Evolutionary conservation across 1,140 invertebrate species (phyloP), one percentile per base, ranked within the genome.

Genomic region (Formica selysi): DNA sequence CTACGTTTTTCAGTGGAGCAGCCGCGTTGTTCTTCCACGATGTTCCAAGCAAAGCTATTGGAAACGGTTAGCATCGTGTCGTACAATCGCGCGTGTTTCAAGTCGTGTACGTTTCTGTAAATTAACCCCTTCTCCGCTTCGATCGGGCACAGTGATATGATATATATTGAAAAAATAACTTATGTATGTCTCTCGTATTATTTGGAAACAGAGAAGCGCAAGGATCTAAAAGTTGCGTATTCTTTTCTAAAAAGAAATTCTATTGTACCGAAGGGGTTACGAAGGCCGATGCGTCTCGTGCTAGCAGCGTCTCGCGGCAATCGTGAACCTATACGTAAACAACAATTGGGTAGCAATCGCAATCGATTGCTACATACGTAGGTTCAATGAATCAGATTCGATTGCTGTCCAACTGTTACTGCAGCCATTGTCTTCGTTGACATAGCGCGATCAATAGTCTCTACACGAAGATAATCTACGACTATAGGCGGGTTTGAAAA

Each of bases 11-110:
- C 44, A 8, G 44, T 44, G 64, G 76, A 80, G 32, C 76, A 70
- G 32, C 29, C 44, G 29, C 62, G 32, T 79, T 79, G 44, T 70
- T 80, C 64, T 80, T 80, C 64, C 64, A 80, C 10, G 13, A 70
- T 54, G 32, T 79, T 41, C 4, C 62, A 19, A 62, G 74, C 38
- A 38, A 29, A 76, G 38, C 10, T 76, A 64, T 26, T 26, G 38
- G 26, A 41, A 41, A 32, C 22, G 22, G 13, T 62, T 48, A 51
- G 48, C 48, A 51, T 1, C 48, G 38, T 38, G 4, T 76, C 57
- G 16, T 44, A 44, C 59, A 38, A 54, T 76, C n/a, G 38, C 22
- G 38, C 41, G 19, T 65, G 38, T 78, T 38, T 38, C 11, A 74
- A 74, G 32, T 38, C n/a, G 71, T 19, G 19, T 57, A 57, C 36